Percentiles rank a stretch among this genome's conserved stretches.
These are phyloP conservation scores for Vanessa tameamea DNA, from an alignment of 1,140 invertebrate genomes.

Conservation along the genomic window DNA sequence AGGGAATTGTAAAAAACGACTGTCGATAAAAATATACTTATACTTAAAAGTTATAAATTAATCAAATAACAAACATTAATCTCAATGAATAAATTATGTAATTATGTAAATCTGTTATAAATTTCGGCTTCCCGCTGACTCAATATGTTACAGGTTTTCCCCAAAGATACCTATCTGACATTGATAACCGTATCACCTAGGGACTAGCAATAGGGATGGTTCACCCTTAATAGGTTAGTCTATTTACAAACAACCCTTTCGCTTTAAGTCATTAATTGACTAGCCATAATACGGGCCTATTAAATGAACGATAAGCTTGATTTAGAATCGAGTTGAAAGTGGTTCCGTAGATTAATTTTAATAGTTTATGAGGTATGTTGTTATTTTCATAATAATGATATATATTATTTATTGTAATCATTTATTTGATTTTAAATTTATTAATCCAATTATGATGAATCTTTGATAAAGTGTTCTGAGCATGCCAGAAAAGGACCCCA, in stretches of 20 bases:
- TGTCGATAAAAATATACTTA: too few relatives aligned
- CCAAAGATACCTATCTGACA: slow-evolving; percentile 33
- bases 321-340: not conserved
- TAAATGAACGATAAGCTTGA: slow-evolving; percentile 1
- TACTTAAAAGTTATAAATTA: too few relatives aligned
- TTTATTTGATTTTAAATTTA: too few relatives aligned
- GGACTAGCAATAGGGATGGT: slow-evolving; percentile 31
- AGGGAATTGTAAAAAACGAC: too few relatives aligned
- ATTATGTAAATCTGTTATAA: not conserved
- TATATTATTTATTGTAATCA: too few relatives aligned
- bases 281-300: slow-evolving; percentile 12
- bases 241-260: slow-evolving; percentile 33
- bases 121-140: not conserved
- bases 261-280: slow-evolving; percentile 30
- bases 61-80: too few relatives aligned
- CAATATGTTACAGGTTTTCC: slow-evolving; percentile 21
- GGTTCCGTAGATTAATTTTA: slow-evolving; percentile 16
- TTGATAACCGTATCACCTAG: slow-evolving; percentile 28
- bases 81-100: too few relatives aligned
- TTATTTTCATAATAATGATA: not conserved
- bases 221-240: slow-evolving; percentile 27
- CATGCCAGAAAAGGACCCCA: too few relatives aligned
- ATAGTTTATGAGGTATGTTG: not conserved
- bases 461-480: too few relatives aligned
- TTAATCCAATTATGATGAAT: too few relatives aligned